phyloP scores from a whole-genome alignment of 2,888 invertebrate species.

The Strigamia maritima region DNA sequence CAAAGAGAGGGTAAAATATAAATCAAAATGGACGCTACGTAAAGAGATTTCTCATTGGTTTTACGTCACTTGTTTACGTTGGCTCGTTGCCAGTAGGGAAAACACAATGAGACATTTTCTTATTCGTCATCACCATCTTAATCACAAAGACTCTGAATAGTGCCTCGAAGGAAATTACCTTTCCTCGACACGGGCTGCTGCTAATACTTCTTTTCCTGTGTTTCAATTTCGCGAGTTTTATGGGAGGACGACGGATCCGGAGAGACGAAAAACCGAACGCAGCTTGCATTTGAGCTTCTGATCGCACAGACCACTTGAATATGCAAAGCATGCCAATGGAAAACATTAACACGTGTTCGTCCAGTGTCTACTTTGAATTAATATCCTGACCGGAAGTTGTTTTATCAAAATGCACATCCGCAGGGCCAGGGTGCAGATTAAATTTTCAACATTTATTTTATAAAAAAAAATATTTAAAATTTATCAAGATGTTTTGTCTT shows the following conservation, averaged over 20 bases:
- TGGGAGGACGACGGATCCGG: background rate
- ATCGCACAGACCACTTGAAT: no score
- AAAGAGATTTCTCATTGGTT: background rate
- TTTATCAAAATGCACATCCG: background rate
- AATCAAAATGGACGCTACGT: background rate
- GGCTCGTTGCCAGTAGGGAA: background rate
- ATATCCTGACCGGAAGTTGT: background rate
- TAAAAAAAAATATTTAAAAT: no score
- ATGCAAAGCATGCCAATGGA: background rate
- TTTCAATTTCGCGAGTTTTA: background rate
- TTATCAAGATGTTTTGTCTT: no score
- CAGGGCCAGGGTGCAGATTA: no score
- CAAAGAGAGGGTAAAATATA: background rate
- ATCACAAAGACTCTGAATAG: background rate
- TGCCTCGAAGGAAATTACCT: background rate
- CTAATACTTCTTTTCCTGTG: background rate
- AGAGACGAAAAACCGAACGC: background rate
- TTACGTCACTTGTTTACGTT: background rate
- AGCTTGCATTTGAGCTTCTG: background rate
- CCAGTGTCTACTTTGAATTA: background rate
- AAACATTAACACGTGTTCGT: background rate
- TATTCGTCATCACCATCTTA: background rate
- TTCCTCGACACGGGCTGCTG: conserved; percentile 9
- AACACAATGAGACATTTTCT: conserved; percentile 3
- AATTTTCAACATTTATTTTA: background rate